Evolutionary conservation across 2,113 vertebrate genomes (phyloP).

Genomic region (Strix uralensis): DNA sequence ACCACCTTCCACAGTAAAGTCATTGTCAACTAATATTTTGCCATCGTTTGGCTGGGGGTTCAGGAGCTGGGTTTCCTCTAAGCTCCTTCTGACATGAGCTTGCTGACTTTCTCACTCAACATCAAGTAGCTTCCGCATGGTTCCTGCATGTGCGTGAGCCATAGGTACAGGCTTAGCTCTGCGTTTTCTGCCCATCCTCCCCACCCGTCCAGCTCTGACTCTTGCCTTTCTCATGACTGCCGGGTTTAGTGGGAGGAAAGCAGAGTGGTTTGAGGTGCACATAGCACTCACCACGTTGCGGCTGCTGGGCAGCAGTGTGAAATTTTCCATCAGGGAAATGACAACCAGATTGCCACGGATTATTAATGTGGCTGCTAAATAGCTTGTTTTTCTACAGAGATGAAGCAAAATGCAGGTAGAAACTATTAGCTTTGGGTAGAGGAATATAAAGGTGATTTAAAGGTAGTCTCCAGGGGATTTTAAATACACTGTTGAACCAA

Average conservation of each 20-base stretch:
- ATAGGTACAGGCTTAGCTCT: background rate
- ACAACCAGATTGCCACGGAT: slow-evolving; percentile 36
- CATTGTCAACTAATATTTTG: background rate
- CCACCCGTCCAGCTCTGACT: background rate
- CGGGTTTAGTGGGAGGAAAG: background rate
- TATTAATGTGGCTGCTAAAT: slow-evolving; percentile 49
- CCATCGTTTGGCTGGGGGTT: background rate
- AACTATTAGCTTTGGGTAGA: slow-evolving; percentile 38
- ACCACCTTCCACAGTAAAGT: background rate
- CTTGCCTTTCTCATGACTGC: background rate
- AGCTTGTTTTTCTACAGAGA: slow-evolving; percentile 50
- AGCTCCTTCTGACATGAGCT: background rate
- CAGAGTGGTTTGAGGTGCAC: background rate
- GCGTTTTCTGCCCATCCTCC: background rate
- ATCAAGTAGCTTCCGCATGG: background rate
- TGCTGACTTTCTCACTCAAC: background rate
- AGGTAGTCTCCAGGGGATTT: slow-evolving; percentile 8
- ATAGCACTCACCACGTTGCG: fast-evolving
- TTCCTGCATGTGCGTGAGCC: background rate
- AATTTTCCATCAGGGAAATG: slow-evolving; percentile 51
- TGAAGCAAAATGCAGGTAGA: slow-evolving; percentile 47
- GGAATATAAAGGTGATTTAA: slow-evolving; percentile 45
- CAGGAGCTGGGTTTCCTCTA: background rate
- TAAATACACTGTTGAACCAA: slow-evolving; percentile 38
- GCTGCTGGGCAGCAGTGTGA: slow-evolving; percentile 46